Evolutionary conservation across 2,888 invertebrate species (phyloP).

Genomic region (Hemicrepidius hirtus): DNA sequence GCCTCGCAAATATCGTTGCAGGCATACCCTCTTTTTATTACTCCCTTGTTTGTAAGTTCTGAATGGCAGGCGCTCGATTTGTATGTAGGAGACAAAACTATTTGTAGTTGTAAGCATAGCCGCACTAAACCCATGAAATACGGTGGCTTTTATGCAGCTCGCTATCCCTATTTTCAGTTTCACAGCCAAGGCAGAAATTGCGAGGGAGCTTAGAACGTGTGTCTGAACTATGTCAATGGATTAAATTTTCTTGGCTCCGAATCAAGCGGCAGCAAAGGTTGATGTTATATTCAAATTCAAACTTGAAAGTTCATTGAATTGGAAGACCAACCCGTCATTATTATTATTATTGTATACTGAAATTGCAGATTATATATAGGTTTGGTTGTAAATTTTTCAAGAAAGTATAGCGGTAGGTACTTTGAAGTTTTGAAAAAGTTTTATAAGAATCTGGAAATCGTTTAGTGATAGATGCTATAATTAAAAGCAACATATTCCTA

Average conservation of each 20-base stretch:
- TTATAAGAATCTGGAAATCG: too few species aligned
- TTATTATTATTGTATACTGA: slow-evolving; percentile 10
- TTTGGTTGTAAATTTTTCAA: not conserved
- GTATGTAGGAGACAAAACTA: slow-evolving; percentile 29
- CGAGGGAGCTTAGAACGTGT: slow-evolving; percentile 18
- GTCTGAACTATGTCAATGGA: not conserved
- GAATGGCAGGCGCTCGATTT: slow-evolving; percentile 20
- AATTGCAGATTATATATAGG: not conserved
- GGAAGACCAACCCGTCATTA: slow-evolving; percentile 8
- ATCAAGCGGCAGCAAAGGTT: slow-evolving; percentile 16
- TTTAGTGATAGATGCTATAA: too few species aligned
- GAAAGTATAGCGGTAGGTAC: not conserved
- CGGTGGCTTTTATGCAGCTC: not conserved
- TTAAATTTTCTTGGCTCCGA: slow-evolving; percentile 28
- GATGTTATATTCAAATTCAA: slow-evolving; percentile 24
- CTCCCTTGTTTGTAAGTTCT: slow-evolving; percentile 21
- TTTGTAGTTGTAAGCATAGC: slow-evolving; percentile 27
- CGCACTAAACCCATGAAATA: slow-evolving; percentile 10
- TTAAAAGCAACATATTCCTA: too few species aligned
- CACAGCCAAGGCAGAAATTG: not conserved
- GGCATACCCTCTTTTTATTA: slow-evolving; percentile 13
- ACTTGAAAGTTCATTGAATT: slow-evolving; percentile 31
- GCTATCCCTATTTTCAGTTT: slow-evolving; percentile 13
- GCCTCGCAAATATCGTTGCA: not conserved
- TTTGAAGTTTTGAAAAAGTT: too few species aligned